Conservation (phyloP, 2,888 invertebrate genomes). For the Ellobium chinense region DNA sequence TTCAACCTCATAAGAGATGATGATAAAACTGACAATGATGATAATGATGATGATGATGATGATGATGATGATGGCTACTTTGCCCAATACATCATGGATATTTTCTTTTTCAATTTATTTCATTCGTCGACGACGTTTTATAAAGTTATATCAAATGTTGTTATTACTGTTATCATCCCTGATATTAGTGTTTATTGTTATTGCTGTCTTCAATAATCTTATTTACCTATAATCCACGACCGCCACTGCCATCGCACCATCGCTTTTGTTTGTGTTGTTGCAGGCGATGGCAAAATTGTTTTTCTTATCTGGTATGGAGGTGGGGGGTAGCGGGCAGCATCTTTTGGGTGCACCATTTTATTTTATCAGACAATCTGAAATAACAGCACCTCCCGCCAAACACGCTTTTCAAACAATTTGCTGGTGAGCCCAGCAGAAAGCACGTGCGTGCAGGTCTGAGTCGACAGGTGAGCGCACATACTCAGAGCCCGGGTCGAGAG, state of each 20-base stretch:
- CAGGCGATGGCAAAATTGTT: neutral
- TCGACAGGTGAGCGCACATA: conserved; percentile 8
- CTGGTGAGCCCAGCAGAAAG: neutral
- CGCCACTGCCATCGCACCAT: neutral
- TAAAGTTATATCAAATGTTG: too few species aligned
- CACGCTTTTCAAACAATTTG: neutral
- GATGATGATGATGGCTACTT: too few species aligned
- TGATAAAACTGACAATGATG: too few species aligned
- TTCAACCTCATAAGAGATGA: too few species aligned
- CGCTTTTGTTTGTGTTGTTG: neutral
- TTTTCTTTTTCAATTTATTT: too few species aligned
- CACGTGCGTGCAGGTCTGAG: neutral
- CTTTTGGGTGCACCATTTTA: neutral
- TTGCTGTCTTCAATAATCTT: too few species aligned
- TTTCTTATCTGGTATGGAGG: conserved; percentile 1
- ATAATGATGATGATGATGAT: too few species aligned
- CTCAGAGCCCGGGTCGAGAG: neutral
- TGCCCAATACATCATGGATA: too few species aligned
- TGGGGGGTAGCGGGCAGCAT: neutral
- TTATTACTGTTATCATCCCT: too few species aligned
- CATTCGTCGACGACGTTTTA: too few species aligned
- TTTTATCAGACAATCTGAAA: conserved; percentile 20
- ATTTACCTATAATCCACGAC: too few species aligned
- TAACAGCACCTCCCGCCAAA: neutral
- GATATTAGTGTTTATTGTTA: too few species aligned